Base-by-base conservation (phyloP, 1,140 invertebrate species). In the Drosophila varians region DNA sequence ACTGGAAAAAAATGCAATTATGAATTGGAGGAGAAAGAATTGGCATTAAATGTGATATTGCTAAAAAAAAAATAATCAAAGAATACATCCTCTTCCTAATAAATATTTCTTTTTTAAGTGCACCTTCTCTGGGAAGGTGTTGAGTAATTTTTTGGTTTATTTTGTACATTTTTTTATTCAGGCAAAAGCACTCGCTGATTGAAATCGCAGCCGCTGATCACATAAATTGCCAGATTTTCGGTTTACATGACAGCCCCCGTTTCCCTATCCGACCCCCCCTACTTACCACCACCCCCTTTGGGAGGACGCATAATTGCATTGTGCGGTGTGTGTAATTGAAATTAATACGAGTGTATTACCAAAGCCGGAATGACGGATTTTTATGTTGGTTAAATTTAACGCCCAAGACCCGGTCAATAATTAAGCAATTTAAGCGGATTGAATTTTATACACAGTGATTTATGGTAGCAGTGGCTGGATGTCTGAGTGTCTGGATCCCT, bases 341-440 rank as follows among this genome's bases (percentile, higher is more conserved):
- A 89, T 89, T 89, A 89, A 89, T 89, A 89, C 76, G 84, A 89
- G 75, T 89, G 76, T 71, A 77, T 83, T 79, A 83, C 77, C 75
- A 77, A 68, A 64, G 54, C 57, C 40, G 49, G 77, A 83, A 83
- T 83, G 79, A 83, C 79, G 82, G 83, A 83, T 68, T 83, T 58
- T 83, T 69, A 78, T 83, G 75, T 77, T 55, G 66, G 73, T 58
- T n/a, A 73, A 75, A 75, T 71, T 79, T 61, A 77, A 79, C 70
- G 80, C 76, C 72, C 80, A 77, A 66, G 80, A 69, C 66, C 76
- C 43, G 62, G 68, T n/a, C 72, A 66, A 74, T 87, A 89, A 89
- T 89, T 89, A 89, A 89, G 84, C 84, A 89, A 89, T 89, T 89
- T 89, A 89, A 89, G 84, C 84, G 84, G 84, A 78, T 89, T 89